Evolutionary conservation across 2,797 vertebrate genomes (phyloP).

Genomic region (Martes flavigula): DNA sequence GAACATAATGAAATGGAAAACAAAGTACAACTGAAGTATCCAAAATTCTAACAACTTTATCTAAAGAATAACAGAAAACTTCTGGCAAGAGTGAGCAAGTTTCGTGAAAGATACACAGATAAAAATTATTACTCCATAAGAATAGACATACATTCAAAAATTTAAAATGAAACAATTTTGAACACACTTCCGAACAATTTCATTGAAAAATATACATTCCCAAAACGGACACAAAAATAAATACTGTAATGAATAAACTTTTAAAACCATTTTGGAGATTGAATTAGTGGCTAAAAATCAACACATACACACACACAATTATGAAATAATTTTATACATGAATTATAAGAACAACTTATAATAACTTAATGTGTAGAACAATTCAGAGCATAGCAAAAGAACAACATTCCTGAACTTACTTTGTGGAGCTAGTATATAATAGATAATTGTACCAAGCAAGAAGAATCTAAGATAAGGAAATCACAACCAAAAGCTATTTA

Average conservation of each 20-base stretch:
- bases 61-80: neutral
- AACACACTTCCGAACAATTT: neutral
- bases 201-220: neutral
- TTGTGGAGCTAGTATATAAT: neutral
- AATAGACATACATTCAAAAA: neutral
- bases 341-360: neutral
- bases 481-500: neutral
- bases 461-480: neutral
- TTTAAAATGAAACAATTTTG: neutral
- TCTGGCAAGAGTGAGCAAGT: neutral
- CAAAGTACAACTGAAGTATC: neutral
- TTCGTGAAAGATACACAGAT: neutral
- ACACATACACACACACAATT: neutral
- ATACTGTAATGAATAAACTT: neutral
- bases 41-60: neutral
- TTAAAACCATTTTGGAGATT: neutral
- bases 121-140: neutral
- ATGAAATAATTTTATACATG: neutral
- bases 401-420: neutral
- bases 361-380: neutral
- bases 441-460: neutral
- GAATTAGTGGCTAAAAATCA: neutral
- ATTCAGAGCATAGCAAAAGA: neutral
- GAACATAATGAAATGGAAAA: neutral
- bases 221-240: neutral